Conservation (phyloP, 2,797 vertebrate genomes). For the Poeciliopsis turneri region DNA sequence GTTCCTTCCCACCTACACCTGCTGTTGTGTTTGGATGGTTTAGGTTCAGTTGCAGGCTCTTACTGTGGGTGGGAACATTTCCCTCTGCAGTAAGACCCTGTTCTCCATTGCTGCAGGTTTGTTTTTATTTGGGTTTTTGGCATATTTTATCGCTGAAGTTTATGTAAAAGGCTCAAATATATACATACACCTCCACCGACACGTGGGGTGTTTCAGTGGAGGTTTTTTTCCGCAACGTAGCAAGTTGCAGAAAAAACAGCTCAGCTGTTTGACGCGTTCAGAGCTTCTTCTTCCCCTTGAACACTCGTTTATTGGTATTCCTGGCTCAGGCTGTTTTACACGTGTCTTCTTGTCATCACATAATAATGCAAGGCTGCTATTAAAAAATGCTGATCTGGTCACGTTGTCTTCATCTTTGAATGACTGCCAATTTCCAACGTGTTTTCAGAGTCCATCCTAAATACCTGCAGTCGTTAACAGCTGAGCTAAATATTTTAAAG, state of each 20-base stretch:
- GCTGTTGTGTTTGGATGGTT: neutral
- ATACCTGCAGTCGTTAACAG: neutral
- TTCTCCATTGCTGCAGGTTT: neutral
- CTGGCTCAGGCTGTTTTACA: neutral
- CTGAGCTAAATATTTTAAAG: neutral
- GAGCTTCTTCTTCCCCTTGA: neutral
- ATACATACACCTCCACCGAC: neutral
- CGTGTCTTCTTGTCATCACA: neutral
- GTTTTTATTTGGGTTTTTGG: neutral
- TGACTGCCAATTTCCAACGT: neutral
- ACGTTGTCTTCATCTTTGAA: neutral
- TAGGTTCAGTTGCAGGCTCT: slow-evolving; percentile 10
- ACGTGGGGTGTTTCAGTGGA: neutral
- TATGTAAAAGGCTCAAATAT: neutral
- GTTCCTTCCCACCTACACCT: neutral
- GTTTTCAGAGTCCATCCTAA: neutral
- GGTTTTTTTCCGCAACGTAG: no score
- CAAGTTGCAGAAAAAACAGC: neutral
- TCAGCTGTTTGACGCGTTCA: neutral
- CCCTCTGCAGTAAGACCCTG: slow-evolving; percentile 10
- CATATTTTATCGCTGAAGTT: neutral
- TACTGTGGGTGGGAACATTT: slow-evolving; percentile 25
- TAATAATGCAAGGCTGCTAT: neutral
- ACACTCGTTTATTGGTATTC: neutral
- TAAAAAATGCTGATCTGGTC: neutral